phyloP scores from a whole-genome alignment of 2,113 vertebrate species.

The Salvelinus fontinalis region DNA sequence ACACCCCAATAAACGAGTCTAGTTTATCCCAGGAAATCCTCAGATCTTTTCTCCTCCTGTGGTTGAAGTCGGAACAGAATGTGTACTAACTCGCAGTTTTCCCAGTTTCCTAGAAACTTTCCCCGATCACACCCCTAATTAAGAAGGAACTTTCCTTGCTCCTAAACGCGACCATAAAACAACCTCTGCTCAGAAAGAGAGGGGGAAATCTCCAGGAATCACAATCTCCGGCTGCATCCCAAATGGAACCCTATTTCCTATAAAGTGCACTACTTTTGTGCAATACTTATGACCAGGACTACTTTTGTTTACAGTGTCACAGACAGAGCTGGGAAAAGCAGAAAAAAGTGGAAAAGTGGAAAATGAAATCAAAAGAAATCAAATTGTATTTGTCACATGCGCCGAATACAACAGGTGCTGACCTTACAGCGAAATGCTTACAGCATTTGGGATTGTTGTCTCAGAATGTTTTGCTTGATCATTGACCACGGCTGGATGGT shows the following conservation, averaged over 20 bases:
- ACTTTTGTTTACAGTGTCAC: constrained; percentile 60
- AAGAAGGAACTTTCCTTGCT: constrained; percentile 69
- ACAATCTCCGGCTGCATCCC: constrained; percentile 41
- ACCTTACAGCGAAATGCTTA: too few relatives aligned
- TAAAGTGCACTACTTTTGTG: too few relatives aligned
- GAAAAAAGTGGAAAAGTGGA: too few relatives aligned
- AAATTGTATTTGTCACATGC: too few relatives aligned
- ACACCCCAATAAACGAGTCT: constrained; percentile 35
- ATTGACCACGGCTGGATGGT: constrained; percentile 30
- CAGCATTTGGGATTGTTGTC: too few relatives aligned
- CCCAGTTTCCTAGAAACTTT: constrained; percentile 49
- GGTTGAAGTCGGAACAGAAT: constrained; percentile 38
- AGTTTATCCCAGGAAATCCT: constrained; percentile 54
- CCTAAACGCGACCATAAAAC: constrained; percentile 64
- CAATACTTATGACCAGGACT: neutral
- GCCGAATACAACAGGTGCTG: too few relatives aligned
- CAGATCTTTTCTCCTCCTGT: constrained; percentile 27
- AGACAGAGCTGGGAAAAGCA: constrained; percentile 41
- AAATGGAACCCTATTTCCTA: neutral
- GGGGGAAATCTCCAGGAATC: constrained; percentile 65
- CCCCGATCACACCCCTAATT: constrained; percentile 63
- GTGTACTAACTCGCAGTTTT: constrained; percentile 31
- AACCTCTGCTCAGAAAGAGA: constrained; percentile 63
- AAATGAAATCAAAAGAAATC: too few relatives aligned
- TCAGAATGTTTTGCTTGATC: constrained; percentile 48